Conservation (phyloP, 2,113 vertebrate genomes). For the Eublepharis macularius region DNA sequence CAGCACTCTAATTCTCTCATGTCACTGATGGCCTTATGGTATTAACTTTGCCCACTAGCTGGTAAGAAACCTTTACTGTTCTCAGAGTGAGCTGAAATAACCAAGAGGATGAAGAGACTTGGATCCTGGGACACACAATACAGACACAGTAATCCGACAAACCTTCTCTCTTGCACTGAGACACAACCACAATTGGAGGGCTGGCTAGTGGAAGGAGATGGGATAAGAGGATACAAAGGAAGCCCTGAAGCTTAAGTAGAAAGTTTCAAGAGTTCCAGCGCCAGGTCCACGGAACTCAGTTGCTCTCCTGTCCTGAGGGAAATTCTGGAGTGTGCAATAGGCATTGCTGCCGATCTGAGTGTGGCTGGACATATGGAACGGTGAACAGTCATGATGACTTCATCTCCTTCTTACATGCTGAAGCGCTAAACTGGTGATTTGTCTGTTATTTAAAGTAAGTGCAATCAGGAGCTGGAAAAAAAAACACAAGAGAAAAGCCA, state of each 20-base stretch:
- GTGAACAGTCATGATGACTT: conserved; percentile 41
- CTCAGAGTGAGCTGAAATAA: conserved; percentile 32
- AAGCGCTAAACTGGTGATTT: conserved; percentile 35
- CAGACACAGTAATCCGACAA: conserved; percentile 63
- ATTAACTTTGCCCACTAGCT: neutral
- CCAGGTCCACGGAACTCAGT: conserved; percentile 30
- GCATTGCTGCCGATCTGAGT: conserved; percentile 46
- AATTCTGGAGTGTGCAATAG: conserved; percentile 42
- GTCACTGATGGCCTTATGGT: conserved; percentile 26
- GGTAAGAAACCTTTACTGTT: conserved; percentile 35
- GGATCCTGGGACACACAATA: conserved; percentile 47
- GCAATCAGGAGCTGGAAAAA: conserved; percentile 64
- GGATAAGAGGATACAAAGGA: neutral
- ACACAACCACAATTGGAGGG: conserved; percentile 7
- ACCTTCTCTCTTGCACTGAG: conserved; percentile 50
- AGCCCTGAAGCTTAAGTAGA: conserved; percentile 14
- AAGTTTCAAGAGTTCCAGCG: conserved; percentile 12
- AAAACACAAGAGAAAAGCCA: conserved; percentile 35
- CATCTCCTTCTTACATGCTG: conserved; percentile 6
- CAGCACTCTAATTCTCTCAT: neutral
- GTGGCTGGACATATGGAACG: conserved; percentile 33
- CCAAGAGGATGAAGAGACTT: conserved; percentile 37
- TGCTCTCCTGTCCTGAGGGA: conserved; percentile 18
- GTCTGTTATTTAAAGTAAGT: conserved; percentile 4
- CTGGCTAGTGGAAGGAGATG: neutral